Base-by-base conservation (phyloP, 35 echinoderm and acorn worm genomes). In the Eucidaris tribuloides region DNA sequence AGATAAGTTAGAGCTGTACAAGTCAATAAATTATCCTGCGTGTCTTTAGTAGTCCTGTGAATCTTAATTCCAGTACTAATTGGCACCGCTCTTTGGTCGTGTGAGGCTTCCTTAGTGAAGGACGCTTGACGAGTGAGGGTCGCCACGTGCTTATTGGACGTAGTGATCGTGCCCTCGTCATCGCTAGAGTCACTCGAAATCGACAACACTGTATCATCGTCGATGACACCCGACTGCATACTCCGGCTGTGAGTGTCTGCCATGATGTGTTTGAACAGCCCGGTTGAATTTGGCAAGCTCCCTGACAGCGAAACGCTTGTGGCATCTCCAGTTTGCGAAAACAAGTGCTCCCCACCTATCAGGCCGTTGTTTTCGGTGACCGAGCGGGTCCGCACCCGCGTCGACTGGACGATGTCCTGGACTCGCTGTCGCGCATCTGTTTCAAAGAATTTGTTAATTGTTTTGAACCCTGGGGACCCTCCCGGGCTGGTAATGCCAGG, bases 11-110 rank as follows among this genome's bases (percentile, higher is more conserved):
- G 42, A 4, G 94, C 94, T 4, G 50, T 76, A 33, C 42, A 9
- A 18, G 90, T 93, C 61, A 97, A 23, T 13, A 97, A 58, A 49
- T 86, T 89, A 63, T 97, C 94, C 41, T 77, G 64, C 63, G 48
- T 74, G 27, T 88, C 85, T 71, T 63, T 52, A n/a, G 38, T 74
- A 74, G 68, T 74, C 41, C 68, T 74, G 24, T 74, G 68, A 25
- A 74, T 44, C 29, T 36, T 27, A 0, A 44, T 38, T 24, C 68
- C 68, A 14, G n/a, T n/a, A n/a, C 44, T 27, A 7, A 74, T 36
- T 74, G 68, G 68, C 24, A 74, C 37, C 35, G 41, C 7, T 74
- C 41, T 31, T 38, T 38, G 24, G 34, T 74, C 35, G 35, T 74
- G 34, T 5, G n/a, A n/a, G n/a, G n/a, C n/a, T n/a, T n/a, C n/a